Evolutionary conservation across 2,888 invertebrate genomes (phyloP).

Genomic region (Encarsia formosa): DNA sequence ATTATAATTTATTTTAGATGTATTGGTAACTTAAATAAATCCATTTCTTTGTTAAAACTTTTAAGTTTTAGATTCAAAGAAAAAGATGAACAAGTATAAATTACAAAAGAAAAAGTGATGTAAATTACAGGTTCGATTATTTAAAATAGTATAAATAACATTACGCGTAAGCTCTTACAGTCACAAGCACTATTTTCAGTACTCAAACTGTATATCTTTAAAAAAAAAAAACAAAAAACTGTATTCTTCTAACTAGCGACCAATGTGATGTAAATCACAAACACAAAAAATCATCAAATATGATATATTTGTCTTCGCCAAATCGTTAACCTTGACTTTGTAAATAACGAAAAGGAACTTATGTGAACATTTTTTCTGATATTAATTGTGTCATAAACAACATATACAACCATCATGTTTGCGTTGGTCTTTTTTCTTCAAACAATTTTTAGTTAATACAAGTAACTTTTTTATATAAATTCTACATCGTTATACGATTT

Average conservation of each 20-base stretch:
- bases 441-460: conserved; percentile 10
- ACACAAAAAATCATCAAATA: conserved; percentile 6
- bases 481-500: background rate
- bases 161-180: no score
- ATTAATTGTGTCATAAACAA: conserved; percentile 20
- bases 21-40: no score
- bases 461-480: background rate
- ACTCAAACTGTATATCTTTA: no score
- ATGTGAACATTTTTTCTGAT: conserved; percentile 17
- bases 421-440: conserved; percentile 9
- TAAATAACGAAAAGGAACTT: conserved; percentile 16
- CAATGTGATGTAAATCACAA: conserved; percentile 12
- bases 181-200: no score
- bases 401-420: conserved; percentile 11
- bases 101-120: no score
- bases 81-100: no score
- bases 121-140: no score
- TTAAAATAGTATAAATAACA: no score
- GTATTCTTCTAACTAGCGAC: conserved; percentile 5
- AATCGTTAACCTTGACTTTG: conserved; percentile 3
- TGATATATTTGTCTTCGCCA: conserved; percentile 13
- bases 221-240: no score
- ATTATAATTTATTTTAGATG: no score
- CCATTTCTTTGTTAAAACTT: no score
- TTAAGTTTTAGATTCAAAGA: no score